These are phyloP conservation scores for Progne subis DNA, from an alignment of 2,113 vertebrate genomes.

Conservation along the genomic window DNA sequence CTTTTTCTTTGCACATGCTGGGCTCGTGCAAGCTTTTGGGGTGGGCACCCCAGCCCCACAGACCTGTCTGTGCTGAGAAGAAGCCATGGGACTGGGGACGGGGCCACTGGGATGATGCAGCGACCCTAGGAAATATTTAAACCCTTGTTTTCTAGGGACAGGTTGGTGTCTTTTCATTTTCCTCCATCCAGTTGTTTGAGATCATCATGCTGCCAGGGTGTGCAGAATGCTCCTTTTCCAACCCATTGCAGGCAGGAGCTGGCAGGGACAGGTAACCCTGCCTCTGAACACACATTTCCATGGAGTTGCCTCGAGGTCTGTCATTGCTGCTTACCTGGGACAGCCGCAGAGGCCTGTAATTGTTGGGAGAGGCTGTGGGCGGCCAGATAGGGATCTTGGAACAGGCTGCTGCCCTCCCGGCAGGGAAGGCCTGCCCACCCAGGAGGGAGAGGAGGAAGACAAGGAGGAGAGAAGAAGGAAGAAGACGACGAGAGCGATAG, in stretches of 20 bases:
- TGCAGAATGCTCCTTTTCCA: background rate
- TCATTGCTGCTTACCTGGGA: background rate
- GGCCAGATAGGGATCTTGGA: background rate
- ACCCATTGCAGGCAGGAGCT: background rate
- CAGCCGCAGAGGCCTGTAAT: background rate
- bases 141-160: background rate
- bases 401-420: background rate
- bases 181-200: background rate
- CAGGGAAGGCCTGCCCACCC: background rate
- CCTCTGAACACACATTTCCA: background rate
- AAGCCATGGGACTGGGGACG: background rate
- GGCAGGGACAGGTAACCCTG: background rate
- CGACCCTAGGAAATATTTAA: background rate
- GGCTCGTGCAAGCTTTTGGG: background rate
- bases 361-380: slow-evolving; percentile 12
- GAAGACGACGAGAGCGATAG: background rate
- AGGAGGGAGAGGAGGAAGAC: background rate
- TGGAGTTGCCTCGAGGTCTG: slow-evolving; percentile 9
- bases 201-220: accelerated
- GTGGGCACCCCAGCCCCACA: accelerated
- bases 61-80: background rate
- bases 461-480: background rate
- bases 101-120: background rate
- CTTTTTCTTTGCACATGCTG: background rate
- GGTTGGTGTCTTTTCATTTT: background rate